Conservation (phyloP, 2,888 invertebrate genomes). For the Tetramorium bicarinatum region DNA sequence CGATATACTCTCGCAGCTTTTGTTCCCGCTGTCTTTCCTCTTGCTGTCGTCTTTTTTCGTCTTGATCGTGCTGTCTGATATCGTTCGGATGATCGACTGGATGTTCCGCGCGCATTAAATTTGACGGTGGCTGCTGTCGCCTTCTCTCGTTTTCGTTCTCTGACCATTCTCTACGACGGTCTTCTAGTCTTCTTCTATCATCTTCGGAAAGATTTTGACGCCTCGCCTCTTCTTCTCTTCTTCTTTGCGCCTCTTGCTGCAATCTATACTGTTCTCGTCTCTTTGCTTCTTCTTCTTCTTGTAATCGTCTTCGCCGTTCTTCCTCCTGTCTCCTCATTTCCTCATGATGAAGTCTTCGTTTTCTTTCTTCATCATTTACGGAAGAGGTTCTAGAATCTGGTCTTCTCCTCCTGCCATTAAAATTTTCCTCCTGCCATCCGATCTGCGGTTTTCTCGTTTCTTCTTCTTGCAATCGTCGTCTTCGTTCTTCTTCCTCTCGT, state of each 20-base stretch:
- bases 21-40: slow-evolving; percentile 44
- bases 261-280: slow-evolving; percentile 35
- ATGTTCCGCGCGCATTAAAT: slow-evolving; percentile 19
- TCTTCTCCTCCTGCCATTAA: too few species aligned
- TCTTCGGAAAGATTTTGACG: slow-evolving; percentile 39
- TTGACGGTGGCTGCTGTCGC: slow-evolving; percentile 59
- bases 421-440: slow-evolving; percentile 8
- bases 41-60: slow-evolving; percentile 59
- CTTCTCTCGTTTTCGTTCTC: slow-evolving; percentile 63
- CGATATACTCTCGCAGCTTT: slow-evolving; percentile 71
- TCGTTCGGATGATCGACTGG: slow-evolving; percentile 23
- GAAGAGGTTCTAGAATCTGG: not conserved
- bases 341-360: not conserved
- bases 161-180: slow-evolving; percentile 59
- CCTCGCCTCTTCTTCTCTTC: slow-evolving; percentile 23
- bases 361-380: not conserved
- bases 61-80: slow-evolving; percentile 26
- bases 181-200: slow-evolving; percentile 42
- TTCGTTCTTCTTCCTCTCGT: slow-evolving; percentile 38
- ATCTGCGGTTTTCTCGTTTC: slow-evolving; percentile 15
- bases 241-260: slow-evolving; percentile 39
- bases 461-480: slow-evolving; percentile 31
- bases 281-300: slow-evolving; percentile 42
- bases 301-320: slow-evolving; percentile 14
- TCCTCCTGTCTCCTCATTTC: slow-evolving; percentile 2